These are phyloP conservation scores for Euglossa dilemma DNA, from an alignment of 1,140 invertebrate genomes.

Conservation along the genomic window DNA sequence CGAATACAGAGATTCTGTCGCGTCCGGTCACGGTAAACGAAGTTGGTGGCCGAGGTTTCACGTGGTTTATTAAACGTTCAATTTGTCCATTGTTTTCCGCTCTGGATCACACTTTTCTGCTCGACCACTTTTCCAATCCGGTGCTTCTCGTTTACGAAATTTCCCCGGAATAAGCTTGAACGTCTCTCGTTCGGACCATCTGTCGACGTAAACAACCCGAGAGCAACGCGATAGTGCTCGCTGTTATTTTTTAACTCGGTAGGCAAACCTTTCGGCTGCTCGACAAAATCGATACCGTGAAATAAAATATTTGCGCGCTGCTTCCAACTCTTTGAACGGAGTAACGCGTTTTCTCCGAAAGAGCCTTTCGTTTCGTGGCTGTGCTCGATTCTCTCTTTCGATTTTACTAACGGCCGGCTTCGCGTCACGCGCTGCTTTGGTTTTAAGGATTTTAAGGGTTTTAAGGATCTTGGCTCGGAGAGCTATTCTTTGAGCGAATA, in stretches of 20 bases:
- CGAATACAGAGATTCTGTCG: neutral
- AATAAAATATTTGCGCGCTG: conserved; percentile 12
- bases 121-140: neutral
- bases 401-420: neutral
- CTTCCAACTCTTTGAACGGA: neutral
- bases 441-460: no score
- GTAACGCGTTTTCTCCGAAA: neutral
- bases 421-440: neutral
- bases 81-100: conserved; percentile 12
- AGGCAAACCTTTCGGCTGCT: neutral
- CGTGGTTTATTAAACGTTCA: conserved; percentile 40
- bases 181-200: neutral
- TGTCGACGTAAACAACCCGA: neutral
- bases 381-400: neutral
- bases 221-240: neutral
- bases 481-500: no score
- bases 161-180: neutral
- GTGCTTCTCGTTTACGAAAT: conserved; percentile 7
- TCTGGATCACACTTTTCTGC: neutral
- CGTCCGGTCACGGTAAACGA: neutral
- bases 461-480: no score
- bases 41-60: conserved; percentile 19
- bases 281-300: neutral
- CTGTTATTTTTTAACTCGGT: neutral
- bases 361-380: neutral